phyloP scores from a whole-genome alignment of 2,797 vertebrate genomes.

The Gymnocypris eckloni region DNA sequence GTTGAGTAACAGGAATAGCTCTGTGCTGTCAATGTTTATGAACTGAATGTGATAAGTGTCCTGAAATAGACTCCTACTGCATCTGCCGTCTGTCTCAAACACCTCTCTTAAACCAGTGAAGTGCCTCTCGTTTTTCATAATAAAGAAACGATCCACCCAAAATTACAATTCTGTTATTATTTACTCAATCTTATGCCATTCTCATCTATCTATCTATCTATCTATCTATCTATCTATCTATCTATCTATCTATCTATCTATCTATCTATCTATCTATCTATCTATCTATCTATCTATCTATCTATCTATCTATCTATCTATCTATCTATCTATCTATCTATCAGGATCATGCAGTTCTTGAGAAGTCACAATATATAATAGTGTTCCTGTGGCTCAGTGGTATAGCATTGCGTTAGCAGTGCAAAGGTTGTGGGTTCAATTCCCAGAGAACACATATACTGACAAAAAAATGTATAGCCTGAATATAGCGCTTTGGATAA shows the following conservation, averaged over 20 bases:
- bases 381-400: no score
- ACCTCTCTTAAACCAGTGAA: constrained; percentile 46
- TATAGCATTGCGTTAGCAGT: no score
- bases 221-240: not conserved
- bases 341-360: not conserved
- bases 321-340: not conserved
- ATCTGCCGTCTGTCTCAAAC: constrained; percentile 49
- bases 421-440: no score
- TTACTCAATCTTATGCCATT: not conserved
- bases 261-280: not conserved
- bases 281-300: not conserved
- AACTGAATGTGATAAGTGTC: constrained; percentile 74
- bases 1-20: constrained; percentile 77
- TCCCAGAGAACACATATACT: no score
- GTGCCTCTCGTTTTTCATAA: constrained; percentile 33
- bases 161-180: not conserved
- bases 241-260: not conserved
- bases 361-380: not conserved
- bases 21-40: constrained; percentile 61
- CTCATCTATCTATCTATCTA: not conserved
- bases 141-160: not conserved
- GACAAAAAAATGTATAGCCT: no score
- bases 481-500: no score
- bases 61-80: constrained; percentile 74
- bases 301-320: constrained; percentile 1